Evolutionary conservation across 2,113 vertebrate genomes (phyloP).

Genomic region (Turdus rufiventris): DNA sequence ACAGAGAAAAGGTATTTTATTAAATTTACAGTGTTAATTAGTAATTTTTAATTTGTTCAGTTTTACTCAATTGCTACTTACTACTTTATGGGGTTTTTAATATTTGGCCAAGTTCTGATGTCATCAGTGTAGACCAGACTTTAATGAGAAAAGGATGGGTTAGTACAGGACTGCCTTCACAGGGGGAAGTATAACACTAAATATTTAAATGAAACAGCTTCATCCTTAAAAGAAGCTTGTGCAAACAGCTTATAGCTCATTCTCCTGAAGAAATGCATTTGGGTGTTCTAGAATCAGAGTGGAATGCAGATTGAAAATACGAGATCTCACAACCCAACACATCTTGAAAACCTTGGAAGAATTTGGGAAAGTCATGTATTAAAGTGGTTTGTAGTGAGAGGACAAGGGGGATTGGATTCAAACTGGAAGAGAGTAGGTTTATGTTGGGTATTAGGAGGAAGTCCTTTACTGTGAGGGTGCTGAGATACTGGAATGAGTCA

Average conservation of each 20-base stretch:
- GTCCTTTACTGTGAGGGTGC: neutral
- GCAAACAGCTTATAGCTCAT: neutral
- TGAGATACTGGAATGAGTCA: neutral
- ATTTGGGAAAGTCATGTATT: neutral
- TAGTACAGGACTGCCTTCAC: neutral
- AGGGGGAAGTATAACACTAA: neutral
- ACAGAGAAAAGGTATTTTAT: neutral
- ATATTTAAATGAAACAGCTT: neutral
- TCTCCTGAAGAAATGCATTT: neutral
- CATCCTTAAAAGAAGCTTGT: neutral
- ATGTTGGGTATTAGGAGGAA: neutral
- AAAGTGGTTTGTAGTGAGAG: neutral
- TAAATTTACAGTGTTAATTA: neutral
- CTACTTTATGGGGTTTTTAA: neutral
- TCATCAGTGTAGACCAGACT: neutral
- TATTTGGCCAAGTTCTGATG: neutral
- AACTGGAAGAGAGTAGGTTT: neutral
- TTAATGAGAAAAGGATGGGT: neutral
- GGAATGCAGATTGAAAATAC: neutral
- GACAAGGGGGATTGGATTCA: fast-evolving
- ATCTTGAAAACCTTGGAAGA: neutral
- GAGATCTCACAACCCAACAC: neutral
- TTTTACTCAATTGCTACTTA: neutral
- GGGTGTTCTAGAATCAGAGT: neutral
- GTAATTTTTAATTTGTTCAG: neutral